Evolutionary conservation across 2,113 vertebrate species (phyloP).

Genomic region (Camelus dromedarius): DNA sequence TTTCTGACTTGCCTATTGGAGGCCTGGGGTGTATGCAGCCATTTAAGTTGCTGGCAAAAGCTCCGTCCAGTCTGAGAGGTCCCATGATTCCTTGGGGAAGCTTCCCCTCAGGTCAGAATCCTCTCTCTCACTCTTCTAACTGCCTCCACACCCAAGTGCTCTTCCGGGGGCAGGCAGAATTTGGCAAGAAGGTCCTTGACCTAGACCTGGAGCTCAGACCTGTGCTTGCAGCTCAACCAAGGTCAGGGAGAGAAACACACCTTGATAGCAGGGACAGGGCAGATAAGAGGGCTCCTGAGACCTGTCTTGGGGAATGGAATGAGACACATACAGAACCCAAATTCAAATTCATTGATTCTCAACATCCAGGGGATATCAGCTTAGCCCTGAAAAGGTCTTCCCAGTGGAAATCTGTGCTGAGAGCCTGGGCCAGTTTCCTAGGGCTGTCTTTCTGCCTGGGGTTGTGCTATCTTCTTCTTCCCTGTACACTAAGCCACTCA

Average conservation of each 20-base stretch:
- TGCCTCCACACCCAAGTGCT: neutral
- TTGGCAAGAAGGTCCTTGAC: neutral
- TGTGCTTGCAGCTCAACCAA: neutral
- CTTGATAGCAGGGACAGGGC: neutral
- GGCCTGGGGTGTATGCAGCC: neutral
- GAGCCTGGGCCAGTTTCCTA: neutral
- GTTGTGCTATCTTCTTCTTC: neutral
- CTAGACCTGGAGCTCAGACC: neutral
- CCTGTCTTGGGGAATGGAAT: neutral
- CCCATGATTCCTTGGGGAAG: neutral
- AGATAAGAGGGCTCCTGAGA: neutral
- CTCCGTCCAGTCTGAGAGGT: neutral
- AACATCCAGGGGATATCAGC: neutral
- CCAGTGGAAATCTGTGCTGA: neutral
- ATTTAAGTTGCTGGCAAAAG: neutral
- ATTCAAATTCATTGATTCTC: neutral
- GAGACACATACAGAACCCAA: neutral
- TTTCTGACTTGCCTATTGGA: neutral
- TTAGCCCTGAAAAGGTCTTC: neutral
- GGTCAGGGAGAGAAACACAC: slow-evolving; percentile 11
- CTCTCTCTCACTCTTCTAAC: neutral
- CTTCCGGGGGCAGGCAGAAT: neutral
- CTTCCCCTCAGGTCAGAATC: neutral
- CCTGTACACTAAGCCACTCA: neutral
- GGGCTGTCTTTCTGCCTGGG: neutral